Conservation (phyloP, 2,113 vertebrate genomes). For the Rhizomys pruinosus region DNA sequence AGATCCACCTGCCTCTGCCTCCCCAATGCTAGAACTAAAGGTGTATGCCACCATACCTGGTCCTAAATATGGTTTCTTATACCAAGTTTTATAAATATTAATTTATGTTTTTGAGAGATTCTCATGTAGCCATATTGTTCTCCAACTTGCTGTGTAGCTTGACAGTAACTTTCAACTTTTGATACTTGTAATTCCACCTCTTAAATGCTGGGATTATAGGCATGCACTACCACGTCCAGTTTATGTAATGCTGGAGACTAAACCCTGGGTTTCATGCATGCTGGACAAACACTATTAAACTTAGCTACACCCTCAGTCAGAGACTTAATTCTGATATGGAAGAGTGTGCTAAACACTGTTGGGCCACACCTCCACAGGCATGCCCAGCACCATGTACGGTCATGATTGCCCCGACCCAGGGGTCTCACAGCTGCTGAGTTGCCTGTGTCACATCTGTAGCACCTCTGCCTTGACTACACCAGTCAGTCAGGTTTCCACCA, state of each 20-base stretch:
- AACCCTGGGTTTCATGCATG: background rate
- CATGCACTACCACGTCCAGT: background rate
- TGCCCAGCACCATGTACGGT: background rate
- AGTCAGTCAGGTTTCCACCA: background rate
- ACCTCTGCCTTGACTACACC: background rate
- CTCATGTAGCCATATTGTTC: background rate
- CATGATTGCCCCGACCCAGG: background rate
- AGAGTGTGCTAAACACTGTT: background rate
- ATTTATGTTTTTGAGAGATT: background rate
- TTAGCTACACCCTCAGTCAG: background rate
- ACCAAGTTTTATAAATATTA: background rate
- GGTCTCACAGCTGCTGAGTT: background rate
- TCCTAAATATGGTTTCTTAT: background rate
- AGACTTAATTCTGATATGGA: background rate
- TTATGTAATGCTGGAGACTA: background rate
- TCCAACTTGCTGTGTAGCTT: background rate
- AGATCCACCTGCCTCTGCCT: too few species aligned
- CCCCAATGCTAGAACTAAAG: too few species aligned
- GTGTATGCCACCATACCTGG: too few species aligned
- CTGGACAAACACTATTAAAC: background rate
- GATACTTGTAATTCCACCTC: background rate
- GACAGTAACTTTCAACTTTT: background rate
- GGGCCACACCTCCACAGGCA: background rate
- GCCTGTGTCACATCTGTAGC: background rate
- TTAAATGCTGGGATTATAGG: background rate